Evolutionary conservation across 2,113 vertebrate genomes (phyloP), one percentile per base, ranked within the genome.

Genomic region (Charina bottae): DNA sequence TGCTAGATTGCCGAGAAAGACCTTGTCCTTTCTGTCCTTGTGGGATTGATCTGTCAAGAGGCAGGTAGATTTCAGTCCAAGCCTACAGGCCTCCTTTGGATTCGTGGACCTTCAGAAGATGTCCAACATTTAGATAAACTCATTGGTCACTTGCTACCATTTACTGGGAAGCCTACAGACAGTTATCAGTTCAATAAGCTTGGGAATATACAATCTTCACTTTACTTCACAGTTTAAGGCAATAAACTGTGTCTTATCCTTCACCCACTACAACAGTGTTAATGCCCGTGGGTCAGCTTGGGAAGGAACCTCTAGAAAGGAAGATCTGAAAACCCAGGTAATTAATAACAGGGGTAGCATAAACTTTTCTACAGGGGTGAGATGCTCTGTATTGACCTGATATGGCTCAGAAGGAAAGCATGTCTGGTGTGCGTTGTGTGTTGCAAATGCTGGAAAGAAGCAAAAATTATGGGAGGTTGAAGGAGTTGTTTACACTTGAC

Each of bases 231-330:
- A 89, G 92, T 96, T 91, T 68, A 89, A 96, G 94, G 90, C 89
- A 95, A 93, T 92, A 96, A 90, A 88, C 83, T 87, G 93, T 92
- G 91, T 92, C 93, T 91, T 60, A 89, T 90, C 93, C 92, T 95
- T 95, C 93, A 96, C 93, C 93, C 87, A 72, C 92, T 95, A 92
- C 89, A 93, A 85, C 56, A 72, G 96, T 95, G 92, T 92, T 93
- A 83, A 96, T 91, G 93, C 94, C 93, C 85, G 94, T 93, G 90
- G 92, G 93, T 93, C 92, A 17, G 19, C 84, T 90, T 94, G 33
- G 68, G 42, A 49, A 89, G 1, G 0, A 54, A 91, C 46, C 59
- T 89, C 85, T 87, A 19, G 88, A 93, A 88, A 58, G n/a, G 92
- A 58, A 95, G 49, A 24, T 87, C 91, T 94, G 46, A 72, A 89